Evolutionary conservation across 2,888 invertebrate species (phyloP), one percentile per base, ranked within the genome.

Genomic region (Philereme transversata): DNA sequence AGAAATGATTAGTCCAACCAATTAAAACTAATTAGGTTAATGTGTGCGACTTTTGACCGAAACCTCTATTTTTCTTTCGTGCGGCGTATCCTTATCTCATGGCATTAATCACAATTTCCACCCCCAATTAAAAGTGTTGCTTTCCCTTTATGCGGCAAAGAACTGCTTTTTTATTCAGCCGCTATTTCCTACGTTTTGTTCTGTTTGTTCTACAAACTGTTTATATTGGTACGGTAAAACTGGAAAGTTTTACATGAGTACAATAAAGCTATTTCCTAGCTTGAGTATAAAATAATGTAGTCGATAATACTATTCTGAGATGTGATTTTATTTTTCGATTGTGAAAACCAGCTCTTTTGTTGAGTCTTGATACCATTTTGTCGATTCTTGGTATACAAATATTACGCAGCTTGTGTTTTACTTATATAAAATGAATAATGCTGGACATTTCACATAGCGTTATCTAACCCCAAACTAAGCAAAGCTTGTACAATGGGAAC

Each of bases 1-100:
- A 84, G 81, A 79, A 89, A 88, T 88, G 88, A 90, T 90, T 88
- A 88, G 87, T 86, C 85, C 79, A 81, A 79, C 83, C 87, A 89
- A 90, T 91, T 90, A 88, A 87, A 88, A 88, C 84, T 83, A 91
- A 91, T 90, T 90, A 90, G 91, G 91, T 91, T 91, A 91, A 91
- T 91, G 87, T 90, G 84, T 87, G 84, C 85, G 86, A 82, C 82
- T 86, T 88, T 84, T 80, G 75, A 82, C 81, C 81, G 72, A 81
- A 78, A 83, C 81, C 81, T 78, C 78, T 73, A 81, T 81, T 83
- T 84, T 82, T 72, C 74, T 69, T 85, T 78, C 88, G 86, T 88
- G 89, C 82, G 74, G 71, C 72, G 75, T 78, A 71, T 72, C 76
- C 82, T 87, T 90, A 92, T 91, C 92, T 82, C 87, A 86, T 86